A percentile compares a stretch with the other conserved stretches of the same genome.
Conservation (phyloP, 35 echinoderm and acorn worm genomes). For the Eucidaris tribuloides region DNA sequence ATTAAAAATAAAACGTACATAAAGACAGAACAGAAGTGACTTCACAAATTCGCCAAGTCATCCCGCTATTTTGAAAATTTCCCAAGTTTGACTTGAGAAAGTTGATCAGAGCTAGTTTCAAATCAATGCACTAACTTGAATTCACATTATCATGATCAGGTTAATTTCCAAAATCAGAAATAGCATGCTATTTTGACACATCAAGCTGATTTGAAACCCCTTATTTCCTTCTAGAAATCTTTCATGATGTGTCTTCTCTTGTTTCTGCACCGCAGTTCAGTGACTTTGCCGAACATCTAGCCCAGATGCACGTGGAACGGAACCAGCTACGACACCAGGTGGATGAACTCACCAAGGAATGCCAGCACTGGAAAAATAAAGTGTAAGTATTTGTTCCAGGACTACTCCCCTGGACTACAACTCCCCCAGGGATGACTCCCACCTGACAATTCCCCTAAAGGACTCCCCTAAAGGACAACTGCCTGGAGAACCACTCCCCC, state of each 20-base stretch:
- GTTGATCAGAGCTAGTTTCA: too few species aligned
- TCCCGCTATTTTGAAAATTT: too few species aligned
- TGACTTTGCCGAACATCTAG: conserved; percentile 21
- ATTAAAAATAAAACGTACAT: too few species aligned
- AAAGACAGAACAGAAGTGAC: too few species aligned
- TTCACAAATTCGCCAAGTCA: too few species aligned
- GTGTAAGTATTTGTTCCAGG: conserved; percentile 4
- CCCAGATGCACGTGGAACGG: conserved; percentile 23
- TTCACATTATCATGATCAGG: too few species aligned
- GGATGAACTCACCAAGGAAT: conserved; percentile 24
- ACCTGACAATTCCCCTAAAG: background rate
- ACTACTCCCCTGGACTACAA: background rate
- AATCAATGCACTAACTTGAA: too few species aligned
- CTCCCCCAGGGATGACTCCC: background rate
- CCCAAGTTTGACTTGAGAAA: too few species aligned
- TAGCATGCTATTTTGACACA: too few species aligned
- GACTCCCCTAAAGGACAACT: too few species aligned
- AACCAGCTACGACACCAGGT: conserved; percentile 33
- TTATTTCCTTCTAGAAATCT: background rate
- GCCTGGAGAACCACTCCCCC: too few species aligned
- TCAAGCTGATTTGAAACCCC: background rate
- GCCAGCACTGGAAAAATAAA: conserved; percentile 40
- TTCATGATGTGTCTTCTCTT: background rate
- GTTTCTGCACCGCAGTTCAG: background rate
- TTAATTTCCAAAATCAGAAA: too few species aligned